Conservation (phyloP, 2,113 vertebrate species). For the Myxocyprinus asiaticus region DNA sequence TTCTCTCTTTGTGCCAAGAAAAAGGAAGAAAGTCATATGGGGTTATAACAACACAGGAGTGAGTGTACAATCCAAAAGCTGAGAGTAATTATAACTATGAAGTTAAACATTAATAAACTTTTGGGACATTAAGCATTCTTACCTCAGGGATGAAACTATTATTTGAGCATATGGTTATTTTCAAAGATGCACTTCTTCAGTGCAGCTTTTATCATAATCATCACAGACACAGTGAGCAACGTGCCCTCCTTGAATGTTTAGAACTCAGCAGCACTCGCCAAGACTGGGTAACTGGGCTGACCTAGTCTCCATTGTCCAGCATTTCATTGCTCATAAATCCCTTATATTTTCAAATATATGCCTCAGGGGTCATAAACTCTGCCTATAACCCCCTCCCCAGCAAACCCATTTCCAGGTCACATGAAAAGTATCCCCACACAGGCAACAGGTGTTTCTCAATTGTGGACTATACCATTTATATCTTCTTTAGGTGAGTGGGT, state of each 20-base stretch:
- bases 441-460: conserved; percentile 73
- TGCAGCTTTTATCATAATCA: neutral
- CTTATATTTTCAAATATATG: conserved; percentile 75
- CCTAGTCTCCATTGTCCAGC: conserved; percentile 64
- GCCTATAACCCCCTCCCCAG: conserved; percentile 5
- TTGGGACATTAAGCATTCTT: neutral
- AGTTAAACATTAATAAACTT: too few relatives aligned
- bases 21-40: too few relatives aligned
- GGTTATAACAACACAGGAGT: too few relatives aligned
- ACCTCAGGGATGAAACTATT: neutral
- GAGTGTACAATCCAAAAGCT: too few relatives aligned
- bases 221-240: neutral
- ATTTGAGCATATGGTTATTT: neutral
- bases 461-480: conserved; percentile 60
- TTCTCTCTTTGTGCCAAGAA: too few relatives aligned
- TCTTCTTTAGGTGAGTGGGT: conserved; percentile 35
- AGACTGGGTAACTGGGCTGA: conserved; percentile 45
- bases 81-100: too few relatives aligned
- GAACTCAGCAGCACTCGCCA: conserved; percentile 14
- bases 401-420: conserved; percentile 42
- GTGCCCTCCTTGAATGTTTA: neutral
- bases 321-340: conserved; percentile 59
- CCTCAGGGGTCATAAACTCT: conserved; percentile 67
- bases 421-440: conserved; percentile 59
- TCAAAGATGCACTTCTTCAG: neutral